These are phyloP conservation scores for Hycleus cichorii DNA, from an alignment of 1,140 invertebrate genomes.

Conservation along the genomic window DNA sequence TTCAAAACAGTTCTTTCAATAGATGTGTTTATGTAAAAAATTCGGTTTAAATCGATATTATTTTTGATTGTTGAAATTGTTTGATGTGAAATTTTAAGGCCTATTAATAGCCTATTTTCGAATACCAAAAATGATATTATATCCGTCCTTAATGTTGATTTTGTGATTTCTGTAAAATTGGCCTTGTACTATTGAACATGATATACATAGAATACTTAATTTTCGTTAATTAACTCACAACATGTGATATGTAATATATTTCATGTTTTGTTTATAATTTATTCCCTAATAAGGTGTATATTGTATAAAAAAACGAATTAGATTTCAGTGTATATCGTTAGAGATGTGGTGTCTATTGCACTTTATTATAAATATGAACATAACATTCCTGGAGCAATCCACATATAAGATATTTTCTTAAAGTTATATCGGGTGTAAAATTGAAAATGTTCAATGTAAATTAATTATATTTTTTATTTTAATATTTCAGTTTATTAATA, in stretches of 20 bases:
- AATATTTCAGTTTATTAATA: constrained; percentile 17
- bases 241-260: constrained; percentile 20
- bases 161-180: constrained; percentile 15
- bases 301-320: constrained; percentile 15
- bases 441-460: constrained; percentile 9
- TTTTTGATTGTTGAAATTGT: neutral
- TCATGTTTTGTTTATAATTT: constrained; percentile 13
- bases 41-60: neutral
- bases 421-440: constrained; percentile 10
- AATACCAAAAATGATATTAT: constrained; percentile 3
- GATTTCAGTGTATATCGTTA: constrained; percentile 16
- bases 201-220: constrained; percentile 9
- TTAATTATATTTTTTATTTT: constrained; percentile 8
- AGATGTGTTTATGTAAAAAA: neutral
- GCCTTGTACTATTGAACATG: constrained; percentile 18
- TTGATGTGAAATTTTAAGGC: neutral
- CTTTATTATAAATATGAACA: constrained; percentile 13
- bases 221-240: constrained; percentile 8
- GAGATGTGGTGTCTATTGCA: constrained; percentile 10
- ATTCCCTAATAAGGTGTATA: constrained; percentile 15
- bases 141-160: constrained; percentile 14
- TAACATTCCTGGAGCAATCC: constrained; percentile 1
- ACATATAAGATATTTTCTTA: constrained; percentile 8
- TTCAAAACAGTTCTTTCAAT: constrained; percentile 8
- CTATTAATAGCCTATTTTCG: constrained; percentile 8